Base-by-base conservation (phyloP, 2,888 invertebrate species). In the Philaethria dido region DNA sequence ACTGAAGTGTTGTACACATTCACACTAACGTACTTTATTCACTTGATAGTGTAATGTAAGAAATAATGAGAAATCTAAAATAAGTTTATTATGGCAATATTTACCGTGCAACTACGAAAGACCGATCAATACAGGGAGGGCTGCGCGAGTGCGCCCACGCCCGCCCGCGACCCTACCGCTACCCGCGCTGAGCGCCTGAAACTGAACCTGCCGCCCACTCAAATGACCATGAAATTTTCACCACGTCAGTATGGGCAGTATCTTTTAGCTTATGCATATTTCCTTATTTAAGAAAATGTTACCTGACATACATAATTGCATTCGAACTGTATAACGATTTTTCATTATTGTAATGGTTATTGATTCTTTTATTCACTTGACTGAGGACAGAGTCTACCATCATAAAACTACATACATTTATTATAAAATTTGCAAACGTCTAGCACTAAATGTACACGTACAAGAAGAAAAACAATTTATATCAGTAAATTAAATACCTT, bases 111-210 rank as follows among this genome's bases (percentile, higher is more conserved):
- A 82, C 80, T 85, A 83, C 68, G 82, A 87, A 85, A 84, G 75
- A 76, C 78, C 89, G 89, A 92, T 92, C 92, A 90, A 92, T 92
- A 92, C 81, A 22, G 25, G 42, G 71, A 75, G 74, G 80, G 76
- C 75, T 88, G 89, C 88, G 89, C 88, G 85, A 77, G 72, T 78
- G 80, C 82, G 81, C 84, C 84, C 84, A 83, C 86, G 83, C 81
- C 80, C 82, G 79, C 73, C 76, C 66, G 70, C 62, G 59, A 66
- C 59, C 70, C 75, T 59, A 50, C 77, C 73, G 69, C 77, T 70
- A 76, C 78, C 81, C 77, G 74, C 75, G 78, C 79, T 79, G 29
- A 45, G 45, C 60, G 60, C 29, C 60, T 60, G 81, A 83, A 85
- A 85, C 78, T 79, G 79, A 79, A 84, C 81, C 80, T 75, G 69